A percentile compares a stretch with the other conserved stretches of the same genome.
phyloP scores from a whole-genome alignment of 2,113 vertebrate species.

The Seriola aureovittata region DNA sequence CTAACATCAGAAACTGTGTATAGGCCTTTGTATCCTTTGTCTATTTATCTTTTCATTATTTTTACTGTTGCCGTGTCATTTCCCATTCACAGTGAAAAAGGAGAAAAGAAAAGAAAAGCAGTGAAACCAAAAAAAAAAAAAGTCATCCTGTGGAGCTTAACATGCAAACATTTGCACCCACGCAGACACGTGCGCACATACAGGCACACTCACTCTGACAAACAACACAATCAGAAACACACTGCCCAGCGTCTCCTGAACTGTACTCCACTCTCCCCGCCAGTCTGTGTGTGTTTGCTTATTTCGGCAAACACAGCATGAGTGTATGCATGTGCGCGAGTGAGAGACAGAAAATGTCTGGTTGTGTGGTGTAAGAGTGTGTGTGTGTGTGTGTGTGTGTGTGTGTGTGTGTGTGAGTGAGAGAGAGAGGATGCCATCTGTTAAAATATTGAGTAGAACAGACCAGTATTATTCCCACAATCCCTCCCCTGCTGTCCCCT shows the following conservation, averaged over 20 bases:
- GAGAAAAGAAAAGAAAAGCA: background rate
- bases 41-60: background rate
- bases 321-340: constrained; percentile 32
- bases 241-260: constrained; percentile 17
- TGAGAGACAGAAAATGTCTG: constrained; percentile 34
- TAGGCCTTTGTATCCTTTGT: background rate
- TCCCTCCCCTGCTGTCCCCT: constrained; percentile 66
- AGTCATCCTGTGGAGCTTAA: background rate
- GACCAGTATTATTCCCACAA: constrained; percentile 71
- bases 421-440: constrained; percentile 68
- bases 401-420: constrained; percentile 25
- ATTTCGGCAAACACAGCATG: constrained; percentile 31
- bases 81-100: background rate
- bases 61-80: background rate
- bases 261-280: constrained; percentile 17
- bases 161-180: background rate
- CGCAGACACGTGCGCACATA: background rate
- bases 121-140: background rate
- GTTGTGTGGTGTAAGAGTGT: constrained; percentile 33
- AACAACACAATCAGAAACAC: background rate
- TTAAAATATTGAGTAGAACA: constrained; percentile 72
- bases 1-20: background rate
- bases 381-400: constrained; percentile 31
- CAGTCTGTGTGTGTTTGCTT: constrained; percentile 36
- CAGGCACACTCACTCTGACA: background rate